Conservation (phyloP, 2,888 invertebrate genomes). For the Nemoura dubitans region DNA sequence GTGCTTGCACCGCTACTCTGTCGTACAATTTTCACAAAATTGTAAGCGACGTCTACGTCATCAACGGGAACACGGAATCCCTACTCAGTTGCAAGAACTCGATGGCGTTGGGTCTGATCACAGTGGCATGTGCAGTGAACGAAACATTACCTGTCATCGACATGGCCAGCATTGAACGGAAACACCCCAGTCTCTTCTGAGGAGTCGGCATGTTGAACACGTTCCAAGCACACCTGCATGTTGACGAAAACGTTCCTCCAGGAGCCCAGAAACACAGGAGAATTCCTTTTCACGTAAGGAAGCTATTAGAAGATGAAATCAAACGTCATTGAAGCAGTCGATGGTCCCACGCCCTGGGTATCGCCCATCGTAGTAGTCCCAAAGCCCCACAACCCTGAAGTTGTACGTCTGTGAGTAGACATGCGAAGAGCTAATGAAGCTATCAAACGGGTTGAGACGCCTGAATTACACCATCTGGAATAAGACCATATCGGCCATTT, state of each 20-base stretch:
- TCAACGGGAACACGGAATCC: constrained; percentile 16
- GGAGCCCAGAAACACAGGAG: constrained; percentile 31
- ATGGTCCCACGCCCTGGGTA: constrained; percentile 33
- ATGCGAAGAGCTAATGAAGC: constrained; percentile 30
- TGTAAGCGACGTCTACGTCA: constrained; percentile 7
- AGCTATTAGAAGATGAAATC: constrained; percentile 19
- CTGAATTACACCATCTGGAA: no score
- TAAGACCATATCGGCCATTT: no score
- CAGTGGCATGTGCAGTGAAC: constrained; percentile 17
- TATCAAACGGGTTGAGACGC: constrained; percentile 20
- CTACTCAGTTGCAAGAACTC: constrained; percentile 1
- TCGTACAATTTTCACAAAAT: background rate
- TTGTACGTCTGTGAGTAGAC: constrained; percentile 27
- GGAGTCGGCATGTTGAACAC: constrained; percentile 9
- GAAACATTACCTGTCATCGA: background rate
- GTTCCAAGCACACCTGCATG: constrained; percentile 8
- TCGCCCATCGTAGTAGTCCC: constrained; percentile 24
- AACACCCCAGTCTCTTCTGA: constrained; percentile 14
- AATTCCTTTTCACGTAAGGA: constrained; percentile 24
- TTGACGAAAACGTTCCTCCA: constrained; percentile 20
- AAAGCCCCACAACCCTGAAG: constrained; percentile 23
- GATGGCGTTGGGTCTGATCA: background rate
- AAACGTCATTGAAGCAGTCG: constrained; percentile 24
- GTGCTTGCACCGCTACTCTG: background rate
- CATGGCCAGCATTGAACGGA: background rate